phyloP scores from a whole-genome alignment of 2,888 invertebrate species.

The Ommatoiulus sabulosus region DNA sequence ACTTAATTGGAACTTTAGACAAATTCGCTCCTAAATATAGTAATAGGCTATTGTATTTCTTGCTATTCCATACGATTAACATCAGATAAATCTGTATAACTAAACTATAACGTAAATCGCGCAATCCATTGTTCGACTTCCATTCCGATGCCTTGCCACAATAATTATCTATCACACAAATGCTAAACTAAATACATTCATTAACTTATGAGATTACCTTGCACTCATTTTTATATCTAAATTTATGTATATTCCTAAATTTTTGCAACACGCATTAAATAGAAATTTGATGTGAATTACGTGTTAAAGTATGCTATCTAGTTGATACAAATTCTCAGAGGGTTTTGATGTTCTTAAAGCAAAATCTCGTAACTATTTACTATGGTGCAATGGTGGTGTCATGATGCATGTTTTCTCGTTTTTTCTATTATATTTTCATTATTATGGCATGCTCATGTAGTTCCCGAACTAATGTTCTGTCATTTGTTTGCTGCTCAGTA shows the following conservation, averaged over 20 bases:
- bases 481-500: slow-evolving; percentile 72
- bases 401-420: slow-evolving; percentile 41
- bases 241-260: neutral
- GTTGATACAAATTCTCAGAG: neutral
- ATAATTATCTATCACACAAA: slow-evolving; percentile 30
- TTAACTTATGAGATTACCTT: slow-evolving; percentile 30
- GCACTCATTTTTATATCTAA: neutral
- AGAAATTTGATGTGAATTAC: neutral
- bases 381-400: slow-evolving; percentile 47
- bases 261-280: neutral
- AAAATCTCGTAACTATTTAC: neutral
- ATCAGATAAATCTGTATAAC: neutral
- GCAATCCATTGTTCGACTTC: neutral
- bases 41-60: neutral
- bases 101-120: neutral
- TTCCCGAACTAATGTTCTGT: slow-evolving; percentile 13
- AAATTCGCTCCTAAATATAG: neutral
- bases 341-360: neutral
- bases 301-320: neutral
- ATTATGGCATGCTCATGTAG: neutral
- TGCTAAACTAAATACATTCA: neutral
- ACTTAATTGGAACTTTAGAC: neutral
- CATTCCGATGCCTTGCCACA: neutral
- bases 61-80: slow-evolving; percentile 1
- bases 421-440: slow-evolving; percentile 15